Evolutionary conservation across 2,113 vertebrate genomes (phyloP), one percentile per base, ranked within the genome.

Genomic region (Abramis brama): DNA sequence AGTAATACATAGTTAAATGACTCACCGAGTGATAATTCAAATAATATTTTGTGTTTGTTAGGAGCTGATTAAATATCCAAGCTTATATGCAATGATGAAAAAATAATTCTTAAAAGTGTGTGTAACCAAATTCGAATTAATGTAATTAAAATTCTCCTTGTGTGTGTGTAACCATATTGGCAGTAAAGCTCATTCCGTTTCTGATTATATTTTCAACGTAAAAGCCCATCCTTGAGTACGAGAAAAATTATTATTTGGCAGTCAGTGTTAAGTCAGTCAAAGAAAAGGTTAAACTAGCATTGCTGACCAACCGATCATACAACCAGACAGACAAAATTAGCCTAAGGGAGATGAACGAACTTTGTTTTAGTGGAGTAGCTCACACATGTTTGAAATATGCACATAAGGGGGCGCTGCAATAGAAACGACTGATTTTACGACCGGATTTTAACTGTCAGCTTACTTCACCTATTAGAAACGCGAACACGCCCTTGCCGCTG

Each of bases 401-500:
- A 52, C 27, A 21, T 6, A 9, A 52, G 27, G 19, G 17, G 79
- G 25, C 62, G 79, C 79, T 68, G 62, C 43, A 17, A 70, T 23
- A n/a, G 60, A 50, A 82, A 52, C 45, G 1, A 52, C 19, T 30
- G 12, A 47, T 30, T 27, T 47, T 19, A 50, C n/a, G 17, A 66
- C 76, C 6, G 39, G 39, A 43, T 43, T 43, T 39, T 36, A 36
- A 36, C 5, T 36, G 47, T 4, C 47, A 15, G n/a, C 39, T 27
- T 9, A 1, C 52, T 60, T 23, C 33, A 43, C 60, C 77, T 11
- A 57, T 33, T 10, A 66, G 60, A 57, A 55, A 57, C 55, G 19
- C 55, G 55, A 57, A 78, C 87, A 62, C 87, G 71, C 84, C 84
- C 71, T 64, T 36, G 64, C 19, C 25, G 17, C 19, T 3, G 64